These are phyloP conservation scores for Leucoraja erinaceus DNA, from an alignment of 2,113 vertebrate species.

Conservation along the genomic window DNA sequence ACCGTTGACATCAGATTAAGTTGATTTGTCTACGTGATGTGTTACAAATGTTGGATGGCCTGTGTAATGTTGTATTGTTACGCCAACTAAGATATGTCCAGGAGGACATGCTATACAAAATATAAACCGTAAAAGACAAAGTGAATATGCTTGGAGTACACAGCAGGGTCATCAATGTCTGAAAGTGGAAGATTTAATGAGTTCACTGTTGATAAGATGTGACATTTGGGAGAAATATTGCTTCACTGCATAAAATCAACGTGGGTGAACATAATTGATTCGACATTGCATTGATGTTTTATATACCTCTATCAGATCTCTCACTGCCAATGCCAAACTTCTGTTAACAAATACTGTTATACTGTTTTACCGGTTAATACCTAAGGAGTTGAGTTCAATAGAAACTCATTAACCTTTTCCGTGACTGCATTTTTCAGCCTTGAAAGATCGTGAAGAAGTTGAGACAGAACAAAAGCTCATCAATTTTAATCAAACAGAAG, in stretches of 20 bases:
- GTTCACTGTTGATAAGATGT: not conserved
- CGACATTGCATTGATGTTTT: not conserved
- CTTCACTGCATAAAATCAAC: too few relatives aligned
- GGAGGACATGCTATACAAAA: not conserved
- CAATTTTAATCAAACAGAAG: too few relatives aligned
- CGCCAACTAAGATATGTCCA: too few relatives aligned
- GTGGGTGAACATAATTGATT: not conserved
- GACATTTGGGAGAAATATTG: not conserved
- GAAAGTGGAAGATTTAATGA: not conserved
- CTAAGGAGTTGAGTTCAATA: not conserved
- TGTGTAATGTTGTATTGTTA: too few relatives aligned
- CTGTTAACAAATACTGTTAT: not conserved
- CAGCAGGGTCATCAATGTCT: not conserved
- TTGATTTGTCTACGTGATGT: too few relatives aligned
- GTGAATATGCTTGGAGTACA: not conserved
- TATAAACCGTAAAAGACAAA: not conserved
- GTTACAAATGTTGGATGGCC: too few relatives aligned
- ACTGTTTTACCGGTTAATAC: not conserved
- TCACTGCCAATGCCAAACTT: not conserved
- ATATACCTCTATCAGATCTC: not conserved
- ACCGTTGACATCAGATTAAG: too few relatives aligned
- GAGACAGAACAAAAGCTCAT: too few relatives aligned
- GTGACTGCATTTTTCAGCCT: too few relatives aligned
- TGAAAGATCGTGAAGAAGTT: too few relatives aligned
- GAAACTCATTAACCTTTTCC: not conserved